Percentiles rank a stretch among this genome's conserved stretches.
Evolutionary conservation across 2,113 vertebrate genomes (phyloP).

Genomic region (Patagioenas fasciata): DNA sequence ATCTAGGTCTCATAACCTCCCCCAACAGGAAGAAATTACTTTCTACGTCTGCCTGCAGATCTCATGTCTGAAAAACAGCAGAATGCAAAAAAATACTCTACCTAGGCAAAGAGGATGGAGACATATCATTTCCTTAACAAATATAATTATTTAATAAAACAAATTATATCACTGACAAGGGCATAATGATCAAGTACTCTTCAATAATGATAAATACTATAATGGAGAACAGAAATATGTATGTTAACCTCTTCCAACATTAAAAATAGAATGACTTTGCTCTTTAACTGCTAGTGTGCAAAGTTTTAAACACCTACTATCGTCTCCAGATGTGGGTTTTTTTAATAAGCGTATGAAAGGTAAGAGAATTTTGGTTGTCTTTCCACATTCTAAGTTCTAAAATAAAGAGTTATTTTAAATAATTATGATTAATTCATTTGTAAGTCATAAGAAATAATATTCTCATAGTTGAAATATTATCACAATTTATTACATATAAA

Average conservation of each 20-base stretch:
- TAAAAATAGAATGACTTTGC: background rate
- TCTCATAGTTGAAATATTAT: background rate
- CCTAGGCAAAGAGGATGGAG: background rate
- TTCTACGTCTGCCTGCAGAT: background rate
- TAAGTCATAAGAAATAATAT: background rate
- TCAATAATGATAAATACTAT: background rate
- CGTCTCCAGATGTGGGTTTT: accelerated
- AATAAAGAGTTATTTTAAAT: background rate
- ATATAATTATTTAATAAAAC: background rate
- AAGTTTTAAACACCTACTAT: accelerated
- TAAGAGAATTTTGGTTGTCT: background rate
- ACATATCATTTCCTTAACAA: background rate
- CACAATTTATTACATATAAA: background rate
- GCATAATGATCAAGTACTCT: background rate
- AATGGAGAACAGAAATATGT: background rate
- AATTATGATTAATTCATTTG: background rate
- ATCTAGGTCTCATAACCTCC: background rate
- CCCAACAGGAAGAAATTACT: background rate
- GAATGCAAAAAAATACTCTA: background rate
- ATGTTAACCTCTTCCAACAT: background rate
- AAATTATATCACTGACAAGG: background rate
- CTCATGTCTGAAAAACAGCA: background rate
- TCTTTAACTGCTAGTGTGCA: background rate
- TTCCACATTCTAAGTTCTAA: background rate
- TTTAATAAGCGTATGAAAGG: background rate